These are phyloP conservation scores for Cinara cedri DNA, from an alignment of 2,888 invertebrate species.

Conservation along the genomic window DNA sequence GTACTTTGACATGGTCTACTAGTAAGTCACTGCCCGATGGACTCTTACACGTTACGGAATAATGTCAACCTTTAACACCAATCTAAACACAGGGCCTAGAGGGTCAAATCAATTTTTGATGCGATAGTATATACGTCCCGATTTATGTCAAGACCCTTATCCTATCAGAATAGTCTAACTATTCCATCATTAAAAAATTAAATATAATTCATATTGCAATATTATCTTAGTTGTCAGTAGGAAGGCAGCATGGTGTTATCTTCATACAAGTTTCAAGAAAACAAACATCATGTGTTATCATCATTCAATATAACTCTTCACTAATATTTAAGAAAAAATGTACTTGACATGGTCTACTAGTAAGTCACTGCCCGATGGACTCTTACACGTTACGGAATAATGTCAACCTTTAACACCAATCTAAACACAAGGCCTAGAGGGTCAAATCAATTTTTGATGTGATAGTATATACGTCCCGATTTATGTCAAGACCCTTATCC, in stretches of 20 bases:
- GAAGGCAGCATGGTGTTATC: constrained; percentile 70
- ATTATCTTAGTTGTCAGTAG: constrained; percentile 66
- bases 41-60: constrained; percentile 58
- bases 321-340: constrained; percentile 62
- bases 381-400: constrained; percentile 63
- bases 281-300: constrained; percentile 53
- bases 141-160: constrained; percentile 33
- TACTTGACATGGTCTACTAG: constrained; percentile 75
- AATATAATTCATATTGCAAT: not conserved
- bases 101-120: constrained; percentile 47
- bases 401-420: constrained; percentile 46
- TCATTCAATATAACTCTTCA: constrained; percentile 44
- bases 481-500: constrained; percentile 23
- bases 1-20: constrained; percentile 58
- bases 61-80: constrained; percentile 54
- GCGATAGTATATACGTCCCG: constrained; percentile 32
- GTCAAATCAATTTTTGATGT: constrained; percentile 45
- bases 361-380: constrained; percentile 72
- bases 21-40: constrained; percentile 56
- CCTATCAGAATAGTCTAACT: constrained; percentile 20
- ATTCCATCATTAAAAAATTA: constrained; percentile 21
- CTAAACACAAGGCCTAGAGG: constrained; percentile 19
- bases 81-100: constrained; percentile 3
- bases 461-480: constrained; percentile 31
- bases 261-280: constrained; percentile 62